Conservation (phyloP, 2,113 vertebrate genomes). For the Bujurquina vittata region DNA sequence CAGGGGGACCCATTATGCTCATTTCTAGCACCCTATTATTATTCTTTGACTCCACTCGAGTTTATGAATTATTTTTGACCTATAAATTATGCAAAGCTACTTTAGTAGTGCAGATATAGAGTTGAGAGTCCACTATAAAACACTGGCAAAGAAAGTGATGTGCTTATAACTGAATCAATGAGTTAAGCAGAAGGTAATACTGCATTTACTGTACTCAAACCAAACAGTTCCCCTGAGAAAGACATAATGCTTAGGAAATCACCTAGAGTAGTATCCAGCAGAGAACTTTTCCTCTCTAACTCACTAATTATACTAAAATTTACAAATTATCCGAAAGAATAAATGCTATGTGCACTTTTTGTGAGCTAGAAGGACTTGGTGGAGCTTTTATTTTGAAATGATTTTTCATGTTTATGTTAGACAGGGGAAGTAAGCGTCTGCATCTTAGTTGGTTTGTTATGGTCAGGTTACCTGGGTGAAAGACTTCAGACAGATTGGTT, state of each 20-base stretch:
- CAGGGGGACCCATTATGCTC: too few species aligned
- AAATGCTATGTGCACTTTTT: background rate
- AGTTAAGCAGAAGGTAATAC: background rate
- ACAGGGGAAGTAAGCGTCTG: too few species aligned
- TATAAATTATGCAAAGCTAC: too few species aligned
- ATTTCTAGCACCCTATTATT: too few species aligned
- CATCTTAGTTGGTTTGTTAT: too few species aligned
- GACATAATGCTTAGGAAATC: background rate
- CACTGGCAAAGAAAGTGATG: background rate
- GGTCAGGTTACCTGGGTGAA: too few species aligned
- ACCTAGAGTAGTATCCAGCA: background rate
- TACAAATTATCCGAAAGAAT: background rate
- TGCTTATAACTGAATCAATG: background rate
- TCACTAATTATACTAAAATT: background rate
- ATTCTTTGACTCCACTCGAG: too few species aligned
- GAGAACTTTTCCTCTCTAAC: background rate
- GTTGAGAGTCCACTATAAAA: too few species aligned
- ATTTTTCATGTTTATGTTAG: too few species aligned
- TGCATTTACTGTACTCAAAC: background rate
- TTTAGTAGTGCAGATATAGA: too few species aligned
- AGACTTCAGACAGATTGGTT: too few species aligned
- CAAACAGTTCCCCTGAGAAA: background rate
- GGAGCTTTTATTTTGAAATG: background rate
- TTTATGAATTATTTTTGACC: too few species aligned
- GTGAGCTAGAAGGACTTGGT: background rate